These are phyloP conservation scores for Adela reaumurella DNA, from an alignment of 2,888 invertebrate species.

Conservation along the genomic window DNA sequence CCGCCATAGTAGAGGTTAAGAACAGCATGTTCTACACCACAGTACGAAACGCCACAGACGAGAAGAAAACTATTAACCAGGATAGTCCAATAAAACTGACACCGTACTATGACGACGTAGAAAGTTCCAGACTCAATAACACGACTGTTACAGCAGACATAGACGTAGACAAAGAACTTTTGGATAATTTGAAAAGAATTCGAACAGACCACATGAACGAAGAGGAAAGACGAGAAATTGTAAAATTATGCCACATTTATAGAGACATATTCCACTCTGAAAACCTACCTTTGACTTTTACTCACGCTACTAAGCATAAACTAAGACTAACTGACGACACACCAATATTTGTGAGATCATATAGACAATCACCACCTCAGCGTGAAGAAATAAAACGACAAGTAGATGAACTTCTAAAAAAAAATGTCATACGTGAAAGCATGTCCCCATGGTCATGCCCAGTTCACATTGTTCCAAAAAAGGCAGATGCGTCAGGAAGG, in stretches of 20 bases:
- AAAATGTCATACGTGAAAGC: background rate
- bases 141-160: no score
- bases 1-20: no score
- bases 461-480: slow-evolving; percentile 1
- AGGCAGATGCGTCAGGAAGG: background rate
- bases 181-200: background rate
- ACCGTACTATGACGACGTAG: no score
- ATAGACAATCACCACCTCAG: no score
- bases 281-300: background rate
- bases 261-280: background rate
- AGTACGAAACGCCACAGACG: no score
- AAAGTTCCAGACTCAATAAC: no score
- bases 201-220: background rate
- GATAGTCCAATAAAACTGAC: no score
- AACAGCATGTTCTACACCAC: no score
- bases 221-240: background rate
- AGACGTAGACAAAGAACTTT: background rate
- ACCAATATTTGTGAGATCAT: background rate
- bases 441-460: slow-evolving; percentile 1
- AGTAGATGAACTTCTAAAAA: background rate
- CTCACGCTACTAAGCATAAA: background rate
- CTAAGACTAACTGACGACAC: background rate
- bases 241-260: background rate
- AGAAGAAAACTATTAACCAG: no score
- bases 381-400: no score